Conservation (phyloP, 2,113 vertebrate species). For the Hyperopisus bebe region DNA sequence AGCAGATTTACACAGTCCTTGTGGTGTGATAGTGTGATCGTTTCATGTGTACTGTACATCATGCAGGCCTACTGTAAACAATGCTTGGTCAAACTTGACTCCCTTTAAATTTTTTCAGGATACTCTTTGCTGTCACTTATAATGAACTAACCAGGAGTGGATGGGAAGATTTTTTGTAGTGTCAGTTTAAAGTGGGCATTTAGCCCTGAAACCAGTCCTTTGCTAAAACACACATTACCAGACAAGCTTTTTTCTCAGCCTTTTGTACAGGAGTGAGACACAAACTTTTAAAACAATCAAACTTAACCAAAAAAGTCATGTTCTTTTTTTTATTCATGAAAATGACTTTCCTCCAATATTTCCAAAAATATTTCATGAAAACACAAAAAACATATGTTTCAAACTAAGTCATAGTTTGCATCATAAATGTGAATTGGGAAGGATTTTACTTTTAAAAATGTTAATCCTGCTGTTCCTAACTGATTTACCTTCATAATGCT, state of each 20-base stretch:
- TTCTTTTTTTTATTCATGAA: slow-evolving; percentile 15
- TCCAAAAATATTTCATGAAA: slow-evolving; percentile 5
- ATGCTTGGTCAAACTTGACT: not conserved
- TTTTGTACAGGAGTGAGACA: not conserved
- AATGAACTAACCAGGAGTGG: not conserved
- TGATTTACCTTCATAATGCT: slow-evolving; percentile 43
- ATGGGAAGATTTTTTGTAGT: not conserved
- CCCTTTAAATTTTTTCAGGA: not conserved
- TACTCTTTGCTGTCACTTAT: not conserved
- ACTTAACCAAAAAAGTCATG: not conserved
- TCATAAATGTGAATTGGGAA: not conserved
- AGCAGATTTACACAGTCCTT: not conserved
- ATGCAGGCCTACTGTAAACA: not conserved
- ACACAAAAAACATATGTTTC: not conserved
- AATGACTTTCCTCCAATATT: slow-evolving; percentile 10
- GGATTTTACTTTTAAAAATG: slow-evolving; percentile 22
- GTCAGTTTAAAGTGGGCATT: not conserved
- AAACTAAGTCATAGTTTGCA: not conserved
- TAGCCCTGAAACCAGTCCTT: not conserved
- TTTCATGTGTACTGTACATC: not conserved
- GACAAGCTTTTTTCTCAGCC: not conserved
- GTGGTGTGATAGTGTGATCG: not conserved
- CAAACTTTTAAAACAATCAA: not conserved
- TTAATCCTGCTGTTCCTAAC: slow-evolving; percentile 29
- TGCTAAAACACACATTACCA: not conserved